Percentiles rank a stretch among this genome's conserved stretches.
These are phyloP conservation scores for Lindbergichthys nudifrons DNA, from an alignment of 2,797 vertebrate genomes.

Conservation along the genomic window DNA sequence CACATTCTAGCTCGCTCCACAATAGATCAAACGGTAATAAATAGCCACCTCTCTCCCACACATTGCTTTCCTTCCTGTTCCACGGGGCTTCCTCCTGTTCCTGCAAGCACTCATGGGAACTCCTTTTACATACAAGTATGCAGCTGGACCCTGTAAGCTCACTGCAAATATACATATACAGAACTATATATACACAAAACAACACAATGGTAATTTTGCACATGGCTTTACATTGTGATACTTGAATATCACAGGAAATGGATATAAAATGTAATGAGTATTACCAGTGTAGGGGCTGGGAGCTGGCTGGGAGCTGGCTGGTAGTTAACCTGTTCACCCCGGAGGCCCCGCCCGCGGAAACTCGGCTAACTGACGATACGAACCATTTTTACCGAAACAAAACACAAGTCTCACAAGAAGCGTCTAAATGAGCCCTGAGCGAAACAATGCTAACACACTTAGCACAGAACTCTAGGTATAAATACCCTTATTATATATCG, in stretches of 20 bases:
- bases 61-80: constrained; percentile 84
- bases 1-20: constrained; percentile 78
- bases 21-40: constrained; percentile 85
- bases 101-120: constrained; percentile 77
- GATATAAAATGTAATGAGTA: constrained; percentile 9
- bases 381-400: too few species aligned
- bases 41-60: constrained; percentile 82
- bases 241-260: constrained; percentile 26
- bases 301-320: too few species aligned
- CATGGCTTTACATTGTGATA: constrained; percentile 19
- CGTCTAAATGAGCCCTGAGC: too few species aligned
- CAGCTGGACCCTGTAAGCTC: constrained; percentile 72
- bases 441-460: too few species aligned
- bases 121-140: constrained; percentile 73
- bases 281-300: background rate
- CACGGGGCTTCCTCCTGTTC: constrained; percentile 78
- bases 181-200: constrained; percentile 20
- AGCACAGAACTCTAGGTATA: too few species aligned
- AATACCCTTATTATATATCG: too few species aligned
- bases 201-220: constrained; percentile 36
- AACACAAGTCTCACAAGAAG: too few species aligned
- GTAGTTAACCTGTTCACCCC: too few species aligned
- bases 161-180: constrained; percentile 45
- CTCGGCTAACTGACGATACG: too few species aligned
- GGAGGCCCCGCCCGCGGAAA: too few species aligned